Percentiles rank a stretch among this genome's conserved stretches.
Evolutionary conservation across 2,113 vertebrate species (phyloP).

Genomic region (Ardeotis arabs): DNA sequence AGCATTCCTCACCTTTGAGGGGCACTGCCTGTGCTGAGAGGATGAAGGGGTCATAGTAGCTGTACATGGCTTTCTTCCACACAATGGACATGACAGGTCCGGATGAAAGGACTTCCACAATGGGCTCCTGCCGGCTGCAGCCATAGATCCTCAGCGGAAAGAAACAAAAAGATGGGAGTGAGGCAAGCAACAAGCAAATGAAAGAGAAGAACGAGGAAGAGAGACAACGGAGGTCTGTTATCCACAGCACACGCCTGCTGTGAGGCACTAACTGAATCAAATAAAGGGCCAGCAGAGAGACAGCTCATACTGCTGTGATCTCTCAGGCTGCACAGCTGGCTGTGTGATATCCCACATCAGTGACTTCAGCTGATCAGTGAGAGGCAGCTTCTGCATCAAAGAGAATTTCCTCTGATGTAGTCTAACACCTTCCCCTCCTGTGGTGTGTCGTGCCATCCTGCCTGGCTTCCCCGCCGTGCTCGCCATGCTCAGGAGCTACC

Average conservation of each 20-base stretch:
- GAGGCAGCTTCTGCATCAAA: conserved; percentile 16
- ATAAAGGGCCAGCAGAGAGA: not conserved
- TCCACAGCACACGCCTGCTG: not conserved
- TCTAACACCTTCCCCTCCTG: conserved; percentile 40
- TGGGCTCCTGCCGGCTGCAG: conserved; percentile 86
- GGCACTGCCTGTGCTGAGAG: conserved; percentile 82
- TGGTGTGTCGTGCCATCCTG: not conserved
- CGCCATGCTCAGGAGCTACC: conserved; percentile 59
- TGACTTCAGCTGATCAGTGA: not conserved
- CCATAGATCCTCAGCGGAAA: conserved; percentile 80
- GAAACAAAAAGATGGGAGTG: not conserved
- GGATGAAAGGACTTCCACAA: conserved; percentile 86
- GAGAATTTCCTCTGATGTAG: conserved; percentile 4
- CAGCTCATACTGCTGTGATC: not conserved
- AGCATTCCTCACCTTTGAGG: conserved; percentile 75
- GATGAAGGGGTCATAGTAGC: conserved; percentile 85
- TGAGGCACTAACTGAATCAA: not conserved
- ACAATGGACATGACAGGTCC: conserved; percentile 87
- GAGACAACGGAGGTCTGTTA: not conserved
- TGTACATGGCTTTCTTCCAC: conserved; percentile 93
- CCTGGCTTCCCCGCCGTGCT: not conserved
- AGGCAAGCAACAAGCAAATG: not conserved
- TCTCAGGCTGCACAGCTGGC: not conserved
- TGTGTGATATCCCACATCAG: not conserved
- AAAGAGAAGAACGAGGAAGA: not conserved